Percentiles rank a stretch among this genome's conserved stretches.
phyloP scores from a whole-genome alignment of 2,888 invertebrate genomes.

The Ornithoptera alexandrae region DNA sequence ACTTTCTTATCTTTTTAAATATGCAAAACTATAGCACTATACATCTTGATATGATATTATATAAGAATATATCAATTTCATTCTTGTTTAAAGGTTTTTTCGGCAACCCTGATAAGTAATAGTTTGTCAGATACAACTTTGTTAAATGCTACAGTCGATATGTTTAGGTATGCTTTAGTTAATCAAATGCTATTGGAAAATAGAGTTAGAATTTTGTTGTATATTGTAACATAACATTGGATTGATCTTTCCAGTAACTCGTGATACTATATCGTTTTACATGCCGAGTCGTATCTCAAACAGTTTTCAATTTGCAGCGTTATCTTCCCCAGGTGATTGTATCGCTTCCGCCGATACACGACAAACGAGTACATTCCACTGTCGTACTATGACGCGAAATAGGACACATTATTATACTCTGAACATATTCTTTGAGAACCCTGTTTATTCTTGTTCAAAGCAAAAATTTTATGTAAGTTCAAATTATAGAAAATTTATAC shows the following conservation, averaged over 20 bases:
- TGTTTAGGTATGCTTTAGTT: no score
- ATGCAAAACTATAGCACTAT: no score
- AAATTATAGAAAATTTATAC: no score
- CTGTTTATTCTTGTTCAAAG: not conserved
- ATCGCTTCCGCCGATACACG: slow-evolving; percentile 29
- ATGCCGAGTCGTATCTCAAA: slow-evolving; percentile 31
- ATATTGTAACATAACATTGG: slow-evolving; percentile 2
- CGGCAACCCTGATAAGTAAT: no score
- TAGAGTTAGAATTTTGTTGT: not conserved
- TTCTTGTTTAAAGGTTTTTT: no score
- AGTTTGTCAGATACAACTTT: no score
- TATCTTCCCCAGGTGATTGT: slow-evolving; percentile 32
- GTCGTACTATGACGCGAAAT: slow-evolving; percentile 18
- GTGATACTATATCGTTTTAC: slow-evolving; percentile 31
- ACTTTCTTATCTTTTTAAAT: no score
- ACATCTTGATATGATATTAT: no score
- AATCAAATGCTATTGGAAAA: no score
- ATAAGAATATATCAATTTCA: no score
- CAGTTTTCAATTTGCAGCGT: slow-evolving; percentile 35
- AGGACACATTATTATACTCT: slow-evolving; percentile 1
- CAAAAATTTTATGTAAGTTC: not conserved
- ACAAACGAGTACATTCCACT: slow-evolving; percentile 10
- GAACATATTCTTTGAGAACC: slow-evolving; percentile 1
- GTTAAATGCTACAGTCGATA: no score
- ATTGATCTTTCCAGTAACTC: slow-evolving; percentile 21